phyloP scores from a whole-genome alignment of 2,888 invertebrate species.

The Synanthedon tipuliformis region DNA sequence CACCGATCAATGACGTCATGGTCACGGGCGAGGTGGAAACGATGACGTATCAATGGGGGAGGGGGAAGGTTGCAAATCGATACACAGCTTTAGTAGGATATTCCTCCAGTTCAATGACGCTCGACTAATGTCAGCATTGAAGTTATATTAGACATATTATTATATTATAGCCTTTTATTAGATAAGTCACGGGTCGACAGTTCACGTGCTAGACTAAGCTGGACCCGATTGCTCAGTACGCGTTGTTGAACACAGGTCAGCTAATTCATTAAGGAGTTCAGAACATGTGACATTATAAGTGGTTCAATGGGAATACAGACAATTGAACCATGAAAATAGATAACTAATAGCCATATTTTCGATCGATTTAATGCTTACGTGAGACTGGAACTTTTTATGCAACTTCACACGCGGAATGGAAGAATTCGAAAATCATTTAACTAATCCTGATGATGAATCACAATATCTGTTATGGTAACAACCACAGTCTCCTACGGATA shows the following conservation, averaged over 20 bases:
- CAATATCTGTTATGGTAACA: too few species aligned
- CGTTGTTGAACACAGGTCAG: neutral
- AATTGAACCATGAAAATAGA: too few species aligned
- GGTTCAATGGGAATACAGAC: neutral
- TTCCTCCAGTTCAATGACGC: constrained; percentile 45
- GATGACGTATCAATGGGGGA: constrained; percentile 40
- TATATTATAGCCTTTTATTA: constrained; percentile 36
- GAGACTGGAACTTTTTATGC: too few species aligned
- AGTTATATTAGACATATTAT: constrained; percentile 10
- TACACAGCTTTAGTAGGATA: constrained; percentile 28
- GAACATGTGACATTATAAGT: constrained; percentile 35
- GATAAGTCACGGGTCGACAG: constrained; percentile 47
- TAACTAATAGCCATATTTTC: too few species aligned
- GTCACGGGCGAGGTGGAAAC: constrained; percentile 25
- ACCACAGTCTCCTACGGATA: too few species aligned
- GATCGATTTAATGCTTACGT: too few species aligned
- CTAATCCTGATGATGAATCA: too few species aligned
- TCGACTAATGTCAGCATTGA: constrained; percentile 31
- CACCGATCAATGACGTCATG: constrained; percentile 10
- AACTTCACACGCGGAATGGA: too few species aligned
- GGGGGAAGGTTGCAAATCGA: constrained; percentile 29
- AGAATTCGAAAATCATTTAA: too few species aligned
- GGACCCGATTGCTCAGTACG: neutral
- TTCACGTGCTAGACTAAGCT: constrained; percentile 35
- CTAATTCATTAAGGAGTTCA: constrained; percentile 12